Evolutionary conservation across 1,140 invertebrate genomes (phyloP), one percentile per base, ranked within the genome.

Genomic region (Pseudachorutes palmiensis): DNA sequence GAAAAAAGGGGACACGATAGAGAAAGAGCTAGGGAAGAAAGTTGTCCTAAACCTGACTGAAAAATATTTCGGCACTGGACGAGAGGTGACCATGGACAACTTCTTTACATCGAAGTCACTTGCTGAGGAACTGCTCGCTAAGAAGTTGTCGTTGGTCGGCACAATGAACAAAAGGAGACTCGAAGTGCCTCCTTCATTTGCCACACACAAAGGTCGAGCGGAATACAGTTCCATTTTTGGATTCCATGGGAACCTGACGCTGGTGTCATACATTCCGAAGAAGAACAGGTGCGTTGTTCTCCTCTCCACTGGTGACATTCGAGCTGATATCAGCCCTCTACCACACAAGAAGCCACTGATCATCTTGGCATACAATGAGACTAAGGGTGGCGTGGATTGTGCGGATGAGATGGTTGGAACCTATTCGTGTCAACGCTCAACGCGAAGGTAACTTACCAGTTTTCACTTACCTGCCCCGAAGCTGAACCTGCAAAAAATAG

Each of bases 11-110:
- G 33, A 41, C 14, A 5, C 22, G 16, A 16, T 16, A 24, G 61
- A 62, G 26, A 16, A 2, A 5, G 32, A 41, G 12, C 61, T 36
- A 41, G 61, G 61, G 26, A 45, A 62, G 26, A 5, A 33, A 41
- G 33, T 62, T 9, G 12, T 62, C 3, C 28, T 36, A 22, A 33
- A 62, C 28, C 22, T 62, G 61, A 14, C 41, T 16, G n/a, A 36
- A n/a, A 33, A 33, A 31, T 36, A 16, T 41, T 5, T 9, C 16
- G 32, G 32, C n/a, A 19, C 33, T 3, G 28, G 61, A 2, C 61
- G 61, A 9, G 61, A 33, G 41, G 61, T 62, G 14, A 62, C 61
- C 9, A 12, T 16, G 16, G 61, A 62, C 24, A 62, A 62, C 28
- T 62, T 62, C 26, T 62, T 62, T 62, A 33, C 28, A 2, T 9